Evolutionary conservation across 2,113 vertebrate genomes (phyloP), one percentile per base, ranked within the genome.

Genomic region (Menidia beryllina): DNA sequence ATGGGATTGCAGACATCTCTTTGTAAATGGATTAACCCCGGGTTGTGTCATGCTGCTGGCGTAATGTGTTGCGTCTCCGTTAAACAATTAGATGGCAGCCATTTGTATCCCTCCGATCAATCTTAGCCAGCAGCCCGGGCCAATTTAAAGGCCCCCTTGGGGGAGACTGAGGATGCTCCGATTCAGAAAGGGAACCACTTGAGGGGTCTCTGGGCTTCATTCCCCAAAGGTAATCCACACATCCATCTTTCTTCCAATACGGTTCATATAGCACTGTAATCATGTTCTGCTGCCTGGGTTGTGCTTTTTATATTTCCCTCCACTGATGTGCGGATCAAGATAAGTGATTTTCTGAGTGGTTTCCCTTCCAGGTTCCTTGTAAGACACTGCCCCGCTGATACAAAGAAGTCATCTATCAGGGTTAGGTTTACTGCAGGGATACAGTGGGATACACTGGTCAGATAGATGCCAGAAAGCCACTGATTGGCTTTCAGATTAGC

Each of bases 101-200:
- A 91, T 93, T 93, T 92, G 88, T 83, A 90, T 86, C 90, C 81
- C 89, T 90, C 85, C 80, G 86, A 96, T 96, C 93, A 93, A 94
- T 95, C 93, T 94, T 84, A 54, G 75, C 90, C 63, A 52, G 79
- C 88, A 91, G 91, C 53, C 6, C 89, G 88, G 92, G 91, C 88
- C 89, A 89, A 93, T 92, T 91, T 91, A 92, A 91, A 81, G 88
- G 88, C 83, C 83, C 81, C 72, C 86, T 36, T 67, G 72, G 84
- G 81, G 77, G 77, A 17, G 84, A 76, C 38, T 53, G 51, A 79
- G 84, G 81, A 77, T 50, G 82, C 88, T 79, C 77, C 53, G 30
- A 56, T 77, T 85, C 67, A 36, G 73, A 69, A 41, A 86, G 69
- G 71, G 82, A 88, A 75, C n/a, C 71, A 78, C 76, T 66, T 8